phyloP scores from a whole-genome alignment of 2,888 invertebrate species.

The Temnothorax rugatulus region DNA sequence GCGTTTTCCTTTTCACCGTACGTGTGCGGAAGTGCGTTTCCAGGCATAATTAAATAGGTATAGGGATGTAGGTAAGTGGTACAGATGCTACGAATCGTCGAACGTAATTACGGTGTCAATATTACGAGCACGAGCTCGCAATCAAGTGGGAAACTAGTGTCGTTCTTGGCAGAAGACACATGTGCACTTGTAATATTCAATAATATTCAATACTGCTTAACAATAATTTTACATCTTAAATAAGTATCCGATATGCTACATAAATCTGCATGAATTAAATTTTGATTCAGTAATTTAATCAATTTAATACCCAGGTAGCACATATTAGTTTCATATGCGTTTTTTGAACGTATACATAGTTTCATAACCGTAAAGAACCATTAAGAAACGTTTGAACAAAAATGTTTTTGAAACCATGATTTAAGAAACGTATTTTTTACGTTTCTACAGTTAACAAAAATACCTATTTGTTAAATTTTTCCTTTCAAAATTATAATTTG shows the following conservation, averaged over 20 bases:
- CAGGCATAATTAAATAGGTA: conserved; percentile 74
- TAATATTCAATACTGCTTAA: not conserved
- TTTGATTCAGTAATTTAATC: not conserved
- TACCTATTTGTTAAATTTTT: too few relatives aligned
- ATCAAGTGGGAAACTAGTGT: conserved; percentile 16
- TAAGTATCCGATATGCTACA: not conserved
- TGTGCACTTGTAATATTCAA: not conserved
- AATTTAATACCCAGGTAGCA: too few relatives aligned
- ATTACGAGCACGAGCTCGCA: not conserved
- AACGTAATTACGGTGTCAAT: conserved; percentile 6
- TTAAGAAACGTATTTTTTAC: too few relatives aligned
- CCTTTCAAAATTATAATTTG: too few relatives aligned
- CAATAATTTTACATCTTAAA: not conserved
- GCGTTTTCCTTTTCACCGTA: conserved; percentile 77
- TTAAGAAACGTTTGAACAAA: too few relatives aligned
- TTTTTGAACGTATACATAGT: too few relatives aligned
- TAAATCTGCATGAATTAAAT: not conserved
- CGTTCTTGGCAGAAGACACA: not conserved
- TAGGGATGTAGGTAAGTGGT: conserved; percentile 73
- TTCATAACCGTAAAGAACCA: too few relatives aligned
- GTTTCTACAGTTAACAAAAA: too few relatives aligned
- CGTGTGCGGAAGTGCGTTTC: conserved; percentile 65
- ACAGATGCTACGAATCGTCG: conserved; percentile 22
- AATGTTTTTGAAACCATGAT: too few relatives aligned
- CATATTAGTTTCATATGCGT: too few relatives aligned